Base-by-base conservation (phyloP, 2,888 invertebrate genomes). In the Drosophila buzzatii region DNA sequence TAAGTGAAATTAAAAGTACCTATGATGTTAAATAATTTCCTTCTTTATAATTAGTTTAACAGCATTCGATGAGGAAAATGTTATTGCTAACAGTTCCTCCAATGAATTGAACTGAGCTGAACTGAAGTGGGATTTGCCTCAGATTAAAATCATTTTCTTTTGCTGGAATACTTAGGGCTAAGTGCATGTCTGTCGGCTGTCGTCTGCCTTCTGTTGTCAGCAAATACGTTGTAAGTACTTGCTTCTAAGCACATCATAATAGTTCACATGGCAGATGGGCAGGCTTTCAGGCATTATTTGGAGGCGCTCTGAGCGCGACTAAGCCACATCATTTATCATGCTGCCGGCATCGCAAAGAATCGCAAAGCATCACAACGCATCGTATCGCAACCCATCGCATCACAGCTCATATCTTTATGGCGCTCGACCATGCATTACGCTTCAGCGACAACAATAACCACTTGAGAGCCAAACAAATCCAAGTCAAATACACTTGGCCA, bases 381-480 rank as follows among this genome's bases (percentile, higher is more conserved):
- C 37, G 37, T 39, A 39, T 49, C 67, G 47, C 31, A 31, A 20
- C 42, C 44, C 55, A 76, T 75, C 72, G 49, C 73, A 69, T 35
- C 49, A 33, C 45, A 57, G 58, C 52, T 49, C 64, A 71, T 64
- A 85, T 79, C 76, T 69, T 64, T 72, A 61, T 65, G 58, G 70
- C 70, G 41, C 61, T 47, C 31, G 64, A 60, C 44, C 56, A 66
- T 73, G 83, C 80, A 81, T 81, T 76, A 82, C 79, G 83, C 70
- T 66, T 68, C 64, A 61, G 72, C 74, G 89, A 89, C 89, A 85
- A 85, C 85, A 89, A 89, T 86, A 86, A 81, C 79, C 89, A 89
- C 85, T 85, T 53, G 71, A 84, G 71, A 64, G 71, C 61, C 70
- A 76, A 70, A 71, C 68, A 81, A 76, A 70, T 56, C 69, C 65